These are phyloP conservation scores for Phalacrocorax aristotelis DNA, from an alignment of 2,113 vertebrate genomes.

Conservation along the genomic window DNA sequence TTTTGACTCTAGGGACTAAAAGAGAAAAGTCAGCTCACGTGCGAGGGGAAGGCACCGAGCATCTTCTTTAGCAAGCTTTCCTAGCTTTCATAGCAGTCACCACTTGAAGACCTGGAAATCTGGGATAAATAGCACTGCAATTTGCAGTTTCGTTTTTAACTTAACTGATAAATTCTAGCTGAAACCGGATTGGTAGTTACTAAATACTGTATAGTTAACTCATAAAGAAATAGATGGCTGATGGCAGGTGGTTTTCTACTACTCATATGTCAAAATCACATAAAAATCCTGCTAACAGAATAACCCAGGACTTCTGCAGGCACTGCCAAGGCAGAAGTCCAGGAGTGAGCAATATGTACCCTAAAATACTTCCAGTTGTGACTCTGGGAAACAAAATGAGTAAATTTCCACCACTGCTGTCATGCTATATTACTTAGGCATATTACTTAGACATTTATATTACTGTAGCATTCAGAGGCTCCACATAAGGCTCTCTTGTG, in stretches of 20 bases:
- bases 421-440: not conserved
- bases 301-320: not conserved
- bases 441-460: not conserved
- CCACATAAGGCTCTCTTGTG: conserved; percentile 27
- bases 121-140: not conserved
- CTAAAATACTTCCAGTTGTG: conserved; percentile 11
- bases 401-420: conserved; percentile 21
- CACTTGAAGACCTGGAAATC: not conserved
- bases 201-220: not conserved
- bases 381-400: not conserved
- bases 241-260: not conserved
- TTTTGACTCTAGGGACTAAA: not conserved
- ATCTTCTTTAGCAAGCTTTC: not conserved
- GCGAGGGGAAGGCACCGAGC: fast-evolving
- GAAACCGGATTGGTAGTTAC: not conserved
- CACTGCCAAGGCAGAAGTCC: not conserved
- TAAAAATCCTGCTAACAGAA: not conserved
- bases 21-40: not conserved
- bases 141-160: not conserved
- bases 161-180: not conserved
- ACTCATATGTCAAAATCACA: not conserved
- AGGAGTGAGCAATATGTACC: not conserved
- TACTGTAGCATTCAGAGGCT: not conserved
- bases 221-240: not conserved
- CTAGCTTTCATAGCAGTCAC: not conserved